These are phyloP conservation scores for Chironomus riparius DNA, from an alignment of 2,888 invertebrate species.

Conservation along the genomic window DNA sequence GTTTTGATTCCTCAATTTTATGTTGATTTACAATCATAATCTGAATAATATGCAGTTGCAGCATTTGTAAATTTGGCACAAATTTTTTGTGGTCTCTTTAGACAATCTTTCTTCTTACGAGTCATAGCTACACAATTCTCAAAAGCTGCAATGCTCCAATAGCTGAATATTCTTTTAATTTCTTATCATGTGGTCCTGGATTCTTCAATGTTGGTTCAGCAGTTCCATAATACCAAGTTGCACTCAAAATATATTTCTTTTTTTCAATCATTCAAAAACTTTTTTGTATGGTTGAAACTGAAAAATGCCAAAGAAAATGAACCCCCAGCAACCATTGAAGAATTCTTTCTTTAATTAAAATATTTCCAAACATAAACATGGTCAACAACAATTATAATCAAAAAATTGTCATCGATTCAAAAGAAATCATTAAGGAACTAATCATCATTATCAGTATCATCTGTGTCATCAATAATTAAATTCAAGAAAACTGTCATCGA, in stretches of 20 bases:
- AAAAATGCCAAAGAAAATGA: too few species aligned
- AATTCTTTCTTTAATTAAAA: too few species aligned
- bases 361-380: too few species aligned
- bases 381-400: too few species aligned
- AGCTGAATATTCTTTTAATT: constrained; percentile 51
- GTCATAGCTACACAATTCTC: constrained; percentile 98
- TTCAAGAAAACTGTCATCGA: too few species aligned
- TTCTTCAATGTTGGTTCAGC: constrained; percentile 91
- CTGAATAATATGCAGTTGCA: constrained; percentile 83
- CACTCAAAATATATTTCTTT: constrained; percentile 96
- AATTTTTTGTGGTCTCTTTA: constrained; percentile 86
- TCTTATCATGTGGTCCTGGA: constrained; percentile 88
- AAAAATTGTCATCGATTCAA: too few species aligned
- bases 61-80: constrained; percentile 82
- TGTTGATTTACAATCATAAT: constrained; percentile 94
- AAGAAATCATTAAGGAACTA: too few species aligned
- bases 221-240: constrained; percentile 96
- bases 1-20: constrained; percentile 85
- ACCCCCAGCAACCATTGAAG: too few species aligned
- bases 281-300: too few species aligned
- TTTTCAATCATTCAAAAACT: too few species aligned
- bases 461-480: too few species aligned
- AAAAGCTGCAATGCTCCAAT: constrained; percentile 84
- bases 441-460: too few species aligned
- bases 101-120: constrained; percentile 91